These are phyloP conservation scores for Dolichotis patagonum DNA, from an alignment of 2,113 vertebrate species.

Conservation along the genomic window DNA sequence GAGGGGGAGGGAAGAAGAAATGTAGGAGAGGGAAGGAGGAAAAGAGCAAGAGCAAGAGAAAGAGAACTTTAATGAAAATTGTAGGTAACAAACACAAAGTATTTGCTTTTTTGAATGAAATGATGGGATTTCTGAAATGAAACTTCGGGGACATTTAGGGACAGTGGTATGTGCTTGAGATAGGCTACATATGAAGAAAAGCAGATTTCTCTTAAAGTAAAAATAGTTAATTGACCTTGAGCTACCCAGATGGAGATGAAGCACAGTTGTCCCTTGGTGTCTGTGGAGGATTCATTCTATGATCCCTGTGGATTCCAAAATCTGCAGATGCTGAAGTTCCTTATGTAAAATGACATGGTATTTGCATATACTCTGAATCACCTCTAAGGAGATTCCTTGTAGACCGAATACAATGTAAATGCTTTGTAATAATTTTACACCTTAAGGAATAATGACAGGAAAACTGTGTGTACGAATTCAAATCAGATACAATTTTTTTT, in stretches of 20 bases:
- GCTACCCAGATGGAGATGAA: not conserved
- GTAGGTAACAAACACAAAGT: not conserved
- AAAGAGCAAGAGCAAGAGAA: too few species aligned
- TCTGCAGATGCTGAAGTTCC: not conserved
- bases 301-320: not conserved
- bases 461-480: not conserved
- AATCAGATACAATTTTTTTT: not conserved
- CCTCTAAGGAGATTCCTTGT: not conserved
- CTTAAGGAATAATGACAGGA: not conserved
- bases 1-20: not conserved
- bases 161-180: not conserved
- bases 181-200: not conserved
- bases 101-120: not conserved
- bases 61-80: constrained; percentile 30
- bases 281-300: not conserved
- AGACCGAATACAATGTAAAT: not conserved
- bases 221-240: not conserved
- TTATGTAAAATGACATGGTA: not conserved
- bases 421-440: not conserved
- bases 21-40: too few species aligned
- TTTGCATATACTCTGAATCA: not conserved
- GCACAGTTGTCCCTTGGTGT: not conserved
- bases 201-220: not conserved
- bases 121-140: not conserved
- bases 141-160: not conserved